Evolutionary conservation across 2,113 vertebrate species (phyloP), one percentile per base, ranked within the genome.

Genomic region (Pterophyllum scalare): DNA sequence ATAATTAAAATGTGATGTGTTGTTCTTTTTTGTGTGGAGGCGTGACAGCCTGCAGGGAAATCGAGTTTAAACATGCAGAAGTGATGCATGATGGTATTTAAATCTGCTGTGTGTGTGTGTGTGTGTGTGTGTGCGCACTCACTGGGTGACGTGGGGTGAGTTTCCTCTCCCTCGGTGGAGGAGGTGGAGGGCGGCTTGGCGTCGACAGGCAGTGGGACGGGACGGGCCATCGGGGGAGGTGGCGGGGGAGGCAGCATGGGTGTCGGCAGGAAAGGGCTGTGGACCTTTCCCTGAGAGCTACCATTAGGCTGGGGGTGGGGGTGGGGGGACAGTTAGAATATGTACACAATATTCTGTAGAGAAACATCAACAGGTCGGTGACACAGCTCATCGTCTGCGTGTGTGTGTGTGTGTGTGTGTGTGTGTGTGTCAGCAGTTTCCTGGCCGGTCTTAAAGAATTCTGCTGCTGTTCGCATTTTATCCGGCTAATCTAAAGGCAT

Each of bases 231-330:
- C 20, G 98, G 98, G 83, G 98, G 98, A 31, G 98, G 98, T 3
- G 98, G 98, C 2, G 98, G 98, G 1, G 98, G 98, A 74, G 98
- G 98, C 96, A 99, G 96, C 98, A 99, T 99, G 89, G 98, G 98
- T 90, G 98, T 98, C 87, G 98, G 97, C 94, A 99, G 96, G 96
- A 99, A 99, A 90, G 98, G 98, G 96, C 99, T 99, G 97, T 99
- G 98, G 93, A 99, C 98, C 96, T 99, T 99, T 95, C 97, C 97
- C 96, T 99, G 98, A 95, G 98, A 98, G 96, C 98, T 97, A 92
- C 98, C 98, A 65, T 99, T 99, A 93, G 98, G 97, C 98, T 99
- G 95, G 28, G 19, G 46, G 7, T 4, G 13, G 64, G 33, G 33
- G 33, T 33, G 33, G 33, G 33, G 65, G 57, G 64, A 52, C 14